phyloP scores from a whole-genome alignment of 1,140 invertebrate genomes.

The Nylanderia fulva region DNA sequence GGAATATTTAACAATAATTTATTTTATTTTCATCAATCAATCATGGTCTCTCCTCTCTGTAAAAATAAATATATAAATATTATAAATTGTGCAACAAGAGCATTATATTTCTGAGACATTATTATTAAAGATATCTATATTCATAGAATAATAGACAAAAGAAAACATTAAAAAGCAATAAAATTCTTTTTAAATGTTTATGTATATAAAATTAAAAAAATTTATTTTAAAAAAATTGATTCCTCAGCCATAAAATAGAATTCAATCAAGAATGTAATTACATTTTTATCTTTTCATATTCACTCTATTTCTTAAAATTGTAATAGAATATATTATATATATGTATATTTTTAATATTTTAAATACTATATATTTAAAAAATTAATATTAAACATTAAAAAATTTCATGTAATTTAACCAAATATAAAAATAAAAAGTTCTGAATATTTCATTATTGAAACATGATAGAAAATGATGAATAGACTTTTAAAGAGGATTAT shows the following conservation, averaged over 20 bases:
- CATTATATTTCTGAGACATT: too few species aligned
- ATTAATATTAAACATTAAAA: too few species aligned
- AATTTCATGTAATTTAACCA: too few species aligned
- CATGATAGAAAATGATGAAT: background rate
- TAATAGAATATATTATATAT: background rate
- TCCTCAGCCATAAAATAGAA: background rate
- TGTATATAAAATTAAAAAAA: background rate
- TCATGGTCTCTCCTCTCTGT: slow-evolving; percentile 44
- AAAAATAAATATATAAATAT: slow-evolving; percentile 18
- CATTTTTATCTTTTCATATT: background rate
- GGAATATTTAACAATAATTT: slow-evolving; percentile 79
- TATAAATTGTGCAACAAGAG: background rate
- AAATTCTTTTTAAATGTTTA: slow-evolving; percentile 1
- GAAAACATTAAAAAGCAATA: too few species aligned
- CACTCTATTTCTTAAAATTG: background rate
- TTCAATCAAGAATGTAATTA: background rate
- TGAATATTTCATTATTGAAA: background rate
- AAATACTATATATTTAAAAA: too few species aligned
- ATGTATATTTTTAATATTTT: too few species aligned
- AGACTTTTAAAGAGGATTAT: background rate
- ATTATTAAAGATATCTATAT: background rate
- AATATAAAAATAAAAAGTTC: background rate
- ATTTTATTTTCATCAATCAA: slow-evolving; percentile 47
- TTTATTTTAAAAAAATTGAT: background rate
- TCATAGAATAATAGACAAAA: background rate